A percentile compares a stretch with the other conserved stretches of the same genome.
Evolutionary conservation across 2,888 invertebrate species (phyloP).

Genomic region (Chromoteleia sp.): DNA sequence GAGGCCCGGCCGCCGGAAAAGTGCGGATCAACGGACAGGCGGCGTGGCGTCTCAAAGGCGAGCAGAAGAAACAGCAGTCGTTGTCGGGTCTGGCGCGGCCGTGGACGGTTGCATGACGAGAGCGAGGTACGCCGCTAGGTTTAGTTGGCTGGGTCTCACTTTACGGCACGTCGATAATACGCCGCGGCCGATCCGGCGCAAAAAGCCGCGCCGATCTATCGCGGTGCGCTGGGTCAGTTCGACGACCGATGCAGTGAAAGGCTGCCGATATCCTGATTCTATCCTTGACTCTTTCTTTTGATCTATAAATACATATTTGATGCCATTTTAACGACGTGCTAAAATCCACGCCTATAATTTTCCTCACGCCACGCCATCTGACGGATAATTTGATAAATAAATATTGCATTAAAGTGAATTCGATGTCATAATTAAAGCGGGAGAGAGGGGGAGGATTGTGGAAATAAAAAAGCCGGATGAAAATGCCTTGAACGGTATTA

Average conservation of each 20-base stretch:
- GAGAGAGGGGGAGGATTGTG: no score
- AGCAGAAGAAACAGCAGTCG: constrained; percentile 47
- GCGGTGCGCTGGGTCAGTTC: constrained; percentile 71
- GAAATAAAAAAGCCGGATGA: no score
- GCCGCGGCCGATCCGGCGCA: constrained; percentile 44
- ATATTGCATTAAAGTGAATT: not conserved
- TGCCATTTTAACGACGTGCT: constrained; percentile 55
- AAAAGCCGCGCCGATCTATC: constrained; percentile 69
- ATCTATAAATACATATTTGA: constrained; percentile 66
- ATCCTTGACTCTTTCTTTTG: constrained; percentile 70
- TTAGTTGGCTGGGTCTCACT: constrained; percentile 54
- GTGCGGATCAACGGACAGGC: constrained; percentile 48
- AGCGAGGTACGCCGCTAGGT: constrained; percentile 47
- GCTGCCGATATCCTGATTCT: constrained; percentile 63
- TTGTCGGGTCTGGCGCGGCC: constrained; percentile 55
- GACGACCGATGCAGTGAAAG: constrained; percentile 71
- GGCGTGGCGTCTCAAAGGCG: constrained; percentile 51
- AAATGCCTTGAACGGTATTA: no score
- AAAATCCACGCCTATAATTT: constrained; percentile 22
- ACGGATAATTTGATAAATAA: not conserved
- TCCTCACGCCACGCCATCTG: constrained; percentile 24
- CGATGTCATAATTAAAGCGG: no score
- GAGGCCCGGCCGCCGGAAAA: constrained; percentile 25
- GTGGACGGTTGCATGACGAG: constrained; percentile 37
- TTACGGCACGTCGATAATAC: constrained; percentile 65